Evolutionary conservation across 2,113 vertebrate genomes (phyloP).

Genomic region (Illadopsis cleaveri): DNA sequence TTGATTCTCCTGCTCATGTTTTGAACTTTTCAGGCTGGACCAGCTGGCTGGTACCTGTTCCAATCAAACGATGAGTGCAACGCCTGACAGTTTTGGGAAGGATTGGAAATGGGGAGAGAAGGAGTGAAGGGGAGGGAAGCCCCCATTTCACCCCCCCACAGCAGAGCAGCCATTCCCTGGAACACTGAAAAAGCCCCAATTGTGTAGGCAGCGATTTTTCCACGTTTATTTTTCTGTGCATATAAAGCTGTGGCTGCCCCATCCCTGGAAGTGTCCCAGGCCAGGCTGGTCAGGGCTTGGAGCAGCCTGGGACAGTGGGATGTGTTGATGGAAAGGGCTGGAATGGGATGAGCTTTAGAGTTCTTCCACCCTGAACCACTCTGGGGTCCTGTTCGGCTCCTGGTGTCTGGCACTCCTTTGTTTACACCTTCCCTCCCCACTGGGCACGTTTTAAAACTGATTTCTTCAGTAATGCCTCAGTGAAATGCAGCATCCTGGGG

Average conservation of each 20-base stretch:
- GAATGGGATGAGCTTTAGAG: rapidly evolving
- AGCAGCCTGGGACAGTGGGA: background rate
- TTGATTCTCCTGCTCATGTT: rapidly evolving
- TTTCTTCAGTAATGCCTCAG: rapidly evolving
- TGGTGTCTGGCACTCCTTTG: too few species aligned
- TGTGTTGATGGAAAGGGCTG: background rate
- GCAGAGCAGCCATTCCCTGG: background rate
- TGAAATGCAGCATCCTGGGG: background rate
- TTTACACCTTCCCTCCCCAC: background rate
- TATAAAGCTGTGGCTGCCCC: background rate
- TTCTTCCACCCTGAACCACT: too few species aligned
- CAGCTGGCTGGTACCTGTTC: background rate
- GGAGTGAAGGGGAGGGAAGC: background rate
- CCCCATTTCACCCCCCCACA: background rate
- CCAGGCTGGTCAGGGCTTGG: background rate
- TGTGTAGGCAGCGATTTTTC: rapidly evolving
- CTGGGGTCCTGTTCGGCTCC: background rate
- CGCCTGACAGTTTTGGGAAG: background rate
- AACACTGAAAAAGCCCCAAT: rapidly evolving
- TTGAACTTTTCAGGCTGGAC: rapidly evolving
- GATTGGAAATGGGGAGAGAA: background rate
- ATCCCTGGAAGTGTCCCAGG: background rate
- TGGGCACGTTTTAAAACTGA: background rate
- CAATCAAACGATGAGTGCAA: background rate
- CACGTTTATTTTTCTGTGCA: rapidly evolving